A percentile compares a stretch with the other conserved stretches of the same genome.
Conservation (phyloP, 2,888 invertebrate species). For the Ochropleura leucogaster region DNA sequence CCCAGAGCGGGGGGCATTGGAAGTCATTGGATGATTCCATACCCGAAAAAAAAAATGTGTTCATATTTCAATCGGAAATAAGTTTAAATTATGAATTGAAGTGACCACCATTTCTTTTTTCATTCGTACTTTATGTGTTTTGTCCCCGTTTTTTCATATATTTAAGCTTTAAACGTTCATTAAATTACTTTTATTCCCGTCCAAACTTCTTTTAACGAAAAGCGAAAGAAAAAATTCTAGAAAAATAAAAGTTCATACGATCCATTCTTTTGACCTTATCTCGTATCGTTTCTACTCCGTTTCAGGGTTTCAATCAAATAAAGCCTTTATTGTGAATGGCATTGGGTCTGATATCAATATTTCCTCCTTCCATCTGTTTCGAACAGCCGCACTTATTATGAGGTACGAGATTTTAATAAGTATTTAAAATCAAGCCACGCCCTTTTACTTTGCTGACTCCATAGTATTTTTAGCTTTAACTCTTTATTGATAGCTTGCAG, state of each 20-base stretch:
- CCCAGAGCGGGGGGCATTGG: too few species aligned
- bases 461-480: neutral
- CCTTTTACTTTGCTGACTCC: neutral
- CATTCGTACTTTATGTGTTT: neutral
- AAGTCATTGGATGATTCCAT: too few species aligned
- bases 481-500: neutral
- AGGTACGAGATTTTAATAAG: conserved; percentile 48
- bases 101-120: neutral
- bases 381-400: conserved; percentile 55
- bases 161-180: neutral
- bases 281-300: conserved; percentile 59
- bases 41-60: too few species aligned
- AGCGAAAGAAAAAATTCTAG: conserved; percentile 58
- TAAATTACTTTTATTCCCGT: neutral
- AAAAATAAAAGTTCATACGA: conserved; percentile 55
- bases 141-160: neutral
- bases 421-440: neutral
- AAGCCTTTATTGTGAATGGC: conserved; percentile 66
- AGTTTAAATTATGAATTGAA: neutral
- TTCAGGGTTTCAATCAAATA: conserved; percentile 64
- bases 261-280: conserved; percentile 62
- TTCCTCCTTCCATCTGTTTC: conserved; percentile 63
- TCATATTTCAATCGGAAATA: neutral
- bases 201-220: conserved; percentile 21
- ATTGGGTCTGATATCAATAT: conserved; percentile 72